phyloP scores from a whole-genome alignment of 2,113 vertebrate species.

The Nymphicus hollandicus region DNA sequence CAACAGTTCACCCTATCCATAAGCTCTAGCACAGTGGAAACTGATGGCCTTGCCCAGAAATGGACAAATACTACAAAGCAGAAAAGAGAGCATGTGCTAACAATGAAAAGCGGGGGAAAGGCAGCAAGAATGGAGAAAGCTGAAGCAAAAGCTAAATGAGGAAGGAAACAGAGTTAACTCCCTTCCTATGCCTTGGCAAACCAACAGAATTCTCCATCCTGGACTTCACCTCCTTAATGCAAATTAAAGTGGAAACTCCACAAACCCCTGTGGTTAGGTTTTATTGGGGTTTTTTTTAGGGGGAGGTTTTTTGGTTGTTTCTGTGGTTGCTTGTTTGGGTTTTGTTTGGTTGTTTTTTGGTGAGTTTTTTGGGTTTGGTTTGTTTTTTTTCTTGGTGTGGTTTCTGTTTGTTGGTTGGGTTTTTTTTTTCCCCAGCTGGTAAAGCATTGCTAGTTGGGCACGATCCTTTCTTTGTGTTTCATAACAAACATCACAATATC shows the following conservation, averaged over 20 bases:
- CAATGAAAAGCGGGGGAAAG: neutral
- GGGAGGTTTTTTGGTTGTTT: neutral
- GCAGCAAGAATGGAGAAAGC: neutral
- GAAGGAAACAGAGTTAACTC: neutral
- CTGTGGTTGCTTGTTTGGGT: neutral
- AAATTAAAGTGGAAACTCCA: neutral
- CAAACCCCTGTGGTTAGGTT: neutral
- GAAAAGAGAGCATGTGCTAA: neutral
- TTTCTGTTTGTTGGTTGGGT: neutral
- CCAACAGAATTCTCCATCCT: neutral
- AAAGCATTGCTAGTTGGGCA: neutral
- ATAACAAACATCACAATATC: neutral
- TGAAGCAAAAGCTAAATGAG: neutral
- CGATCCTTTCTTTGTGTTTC: fast-evolving
- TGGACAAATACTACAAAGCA: neutral
- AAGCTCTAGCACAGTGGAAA: neutral
- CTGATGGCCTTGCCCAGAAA: neutral
- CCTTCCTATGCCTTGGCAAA: neutral
- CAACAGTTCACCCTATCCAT: neutral
- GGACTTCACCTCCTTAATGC: neutral
- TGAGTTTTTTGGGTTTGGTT: neutral
- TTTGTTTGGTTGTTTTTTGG: neutral
- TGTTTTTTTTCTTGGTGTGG: neutral
- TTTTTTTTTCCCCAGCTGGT: neutral
- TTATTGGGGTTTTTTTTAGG: neutral